Base-by-base conservation (phyloP, 2,797 vertebrate species). In the Rousettus madagascariensis region DNA sequence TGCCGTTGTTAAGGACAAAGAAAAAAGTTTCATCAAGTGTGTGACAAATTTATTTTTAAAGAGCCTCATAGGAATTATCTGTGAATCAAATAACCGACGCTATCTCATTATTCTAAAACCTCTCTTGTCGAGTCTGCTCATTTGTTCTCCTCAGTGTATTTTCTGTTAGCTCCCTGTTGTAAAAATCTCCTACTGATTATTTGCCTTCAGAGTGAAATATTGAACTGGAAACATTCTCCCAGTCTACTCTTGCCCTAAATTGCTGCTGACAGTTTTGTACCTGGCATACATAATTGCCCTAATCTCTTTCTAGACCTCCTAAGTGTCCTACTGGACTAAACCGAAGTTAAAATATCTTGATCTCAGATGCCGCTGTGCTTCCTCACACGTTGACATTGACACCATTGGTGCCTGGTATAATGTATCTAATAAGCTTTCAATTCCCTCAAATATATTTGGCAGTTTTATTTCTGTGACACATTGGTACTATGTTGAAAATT, bases 141-240 rank as follows among this genome's bases (percentile, higher is more conserved):
- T 96, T 96, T 91, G 46, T 59, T 93, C n/a, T 79, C 59, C 12
- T 94, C 41, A 30, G 85, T 87, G 43, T 85, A 78, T 94, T 95
- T 94, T 68, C 57, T 53, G 5, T 87, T 72, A 82, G 28, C 36
- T 91, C n/a, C 30, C 49, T 59, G 20, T 53, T 90, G 11, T 15
- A 95, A 95, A 95, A 72, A 24, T 36, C 57, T 85, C 66, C 85
- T 78, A 91, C 72, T 95, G 90, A 95, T 96, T 92, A 88, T 95
- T 95, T 96, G 85, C 57, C 85, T 88, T 95, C 43, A 75, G 72
- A 88, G 72, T 94, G 90, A 96, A 96, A 97, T 96, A 95, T 91
- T 95, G 90, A 96, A 92, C 82, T 89, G 68, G 72, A 92, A 96
- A 83, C 90, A 94, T 65, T 95, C 88, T 96, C 88, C 74, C 51